Evolutionary conservation across 1,140 invertebrate species (phyloP).

Genomic region (Cydia pomonella): DNA sequence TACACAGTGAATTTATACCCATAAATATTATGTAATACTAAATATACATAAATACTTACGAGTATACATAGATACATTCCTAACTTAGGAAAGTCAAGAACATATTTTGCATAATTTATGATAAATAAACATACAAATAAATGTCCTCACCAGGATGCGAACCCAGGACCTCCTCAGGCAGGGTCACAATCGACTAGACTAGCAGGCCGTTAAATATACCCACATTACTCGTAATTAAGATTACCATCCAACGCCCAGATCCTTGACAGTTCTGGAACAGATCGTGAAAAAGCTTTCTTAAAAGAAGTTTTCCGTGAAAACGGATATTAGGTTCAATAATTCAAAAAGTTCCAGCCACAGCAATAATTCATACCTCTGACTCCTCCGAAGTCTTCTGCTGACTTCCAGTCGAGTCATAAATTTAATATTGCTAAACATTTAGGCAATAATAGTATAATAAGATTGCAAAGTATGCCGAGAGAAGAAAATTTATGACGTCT

Average conservation of each 20-base stretch:
- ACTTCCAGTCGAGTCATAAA: conserved; percentile 6
- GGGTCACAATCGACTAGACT: not conserved
- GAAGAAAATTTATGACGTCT: not conserved
- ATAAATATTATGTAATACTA: no score
- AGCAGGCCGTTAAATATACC: no score
- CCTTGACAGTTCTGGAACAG: not conserved
- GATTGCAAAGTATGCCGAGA: not conserved
- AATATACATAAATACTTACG: no score
- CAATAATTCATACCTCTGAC: not conserved
- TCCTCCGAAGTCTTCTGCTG: not conserved
- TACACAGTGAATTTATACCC: no score
- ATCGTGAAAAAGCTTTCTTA: no score
- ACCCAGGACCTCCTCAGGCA: no score
- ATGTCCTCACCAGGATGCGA: no score
- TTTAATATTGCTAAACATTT: conserved; percentile 3
- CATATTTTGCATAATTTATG: no score
- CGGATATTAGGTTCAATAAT: conserved; percentile 14
- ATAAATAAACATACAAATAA: no score
- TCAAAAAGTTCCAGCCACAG: not conserved
- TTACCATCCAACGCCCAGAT: not conserved
- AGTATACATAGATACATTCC: no score
- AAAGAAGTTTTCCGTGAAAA: not conserved
- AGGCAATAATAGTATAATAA: not conserved
- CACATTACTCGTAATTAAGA: not conserved
- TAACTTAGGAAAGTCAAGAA: no score